These are phyloP conservation scores for Tetraneura akinire DNA, from an alignment of 1,140 invertebrate species.

Conservation along the genomic window DNA sequence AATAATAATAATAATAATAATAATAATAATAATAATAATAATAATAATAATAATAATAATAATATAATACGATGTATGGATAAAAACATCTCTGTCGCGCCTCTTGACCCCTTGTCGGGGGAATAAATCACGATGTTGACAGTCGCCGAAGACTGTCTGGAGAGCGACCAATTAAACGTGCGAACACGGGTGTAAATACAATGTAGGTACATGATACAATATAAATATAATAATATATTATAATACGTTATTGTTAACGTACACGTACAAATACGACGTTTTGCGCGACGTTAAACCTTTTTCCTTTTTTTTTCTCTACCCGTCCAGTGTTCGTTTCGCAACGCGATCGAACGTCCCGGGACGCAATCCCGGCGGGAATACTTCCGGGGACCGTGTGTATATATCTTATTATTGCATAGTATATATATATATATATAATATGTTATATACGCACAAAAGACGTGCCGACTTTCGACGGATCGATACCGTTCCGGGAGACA, in stretches of 20 bases:
- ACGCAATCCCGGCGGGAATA: slow-evolving; percentile 37
- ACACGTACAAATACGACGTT: neutral
- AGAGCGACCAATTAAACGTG: neutral
- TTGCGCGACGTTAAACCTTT: slow-evolving; percentile 12
- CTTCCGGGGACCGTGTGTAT: slow-evolving; percentile 49
- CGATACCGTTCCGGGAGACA: slow-evolving; percentile 28
- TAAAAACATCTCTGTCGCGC: neutral
- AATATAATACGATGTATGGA: neutral
- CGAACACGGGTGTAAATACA: neutral
- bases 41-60: too few species aligned
- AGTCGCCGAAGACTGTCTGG: neutral
- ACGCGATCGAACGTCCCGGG: slow-evolving; percentile 21
- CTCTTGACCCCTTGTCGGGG: neutral
- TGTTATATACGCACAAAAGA: slow-evolving; percentile 41
- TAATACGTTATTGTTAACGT: neutral
- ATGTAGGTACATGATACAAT: too few species aligned
- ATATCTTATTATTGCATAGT: too few species aligned
- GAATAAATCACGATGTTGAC: neutral
- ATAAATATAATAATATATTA: too few species aligned
- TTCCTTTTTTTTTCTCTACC: neutral
- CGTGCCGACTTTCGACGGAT: slow-evolving; percentile 46
- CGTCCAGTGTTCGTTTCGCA: neutral
- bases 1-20: too few species aligned
- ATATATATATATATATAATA: too few species aligned
- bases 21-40: too few species aligned